Evolutionary conservation across 2,888 invertebrate genomes (phyloP).

Genomic region (Chrysolina haemoptera): DNA sequence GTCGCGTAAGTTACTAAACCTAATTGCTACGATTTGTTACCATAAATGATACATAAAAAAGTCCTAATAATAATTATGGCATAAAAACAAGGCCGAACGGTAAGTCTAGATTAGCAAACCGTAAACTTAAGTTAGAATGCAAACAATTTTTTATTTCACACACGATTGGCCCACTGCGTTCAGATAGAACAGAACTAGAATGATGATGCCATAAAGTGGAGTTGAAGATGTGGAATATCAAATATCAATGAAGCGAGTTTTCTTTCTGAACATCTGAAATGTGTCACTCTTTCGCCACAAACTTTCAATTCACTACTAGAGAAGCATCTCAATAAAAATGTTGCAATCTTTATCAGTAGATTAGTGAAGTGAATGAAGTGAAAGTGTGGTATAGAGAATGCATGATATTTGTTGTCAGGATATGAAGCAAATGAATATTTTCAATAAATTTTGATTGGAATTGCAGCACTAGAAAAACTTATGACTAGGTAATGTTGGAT

Average conservation of each 20-base stretch:
- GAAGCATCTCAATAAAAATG: no score
- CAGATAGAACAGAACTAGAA: background rate
- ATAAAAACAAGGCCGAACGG: constrained; percentile 1
- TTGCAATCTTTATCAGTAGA: no score
- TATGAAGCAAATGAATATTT: background rate
- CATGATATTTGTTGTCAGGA: no score
- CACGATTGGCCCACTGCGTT: background rate
- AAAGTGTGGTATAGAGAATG: no score
- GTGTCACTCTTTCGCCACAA: no score
- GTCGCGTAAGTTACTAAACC: background rate
- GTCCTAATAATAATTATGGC: background rate
- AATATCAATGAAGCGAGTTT: background rate
- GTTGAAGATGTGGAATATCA: background rate
- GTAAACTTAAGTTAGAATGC: background rate
- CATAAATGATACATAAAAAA: constrained; percentile 1
- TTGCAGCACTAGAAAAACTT: no score
- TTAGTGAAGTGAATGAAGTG: no score
- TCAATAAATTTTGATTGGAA: background rate
- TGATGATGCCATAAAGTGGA: background rate
- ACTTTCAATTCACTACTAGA: no score
- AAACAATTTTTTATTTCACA: background rate
- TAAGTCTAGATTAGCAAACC: background rate
- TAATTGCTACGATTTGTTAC: background rate
- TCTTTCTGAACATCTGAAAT: no score
- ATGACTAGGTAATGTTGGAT: no score